phyloP scores from a whole-genome alignment of 2,797 vertebrate genomes.

The Enteromius paludinosus region DNA sequence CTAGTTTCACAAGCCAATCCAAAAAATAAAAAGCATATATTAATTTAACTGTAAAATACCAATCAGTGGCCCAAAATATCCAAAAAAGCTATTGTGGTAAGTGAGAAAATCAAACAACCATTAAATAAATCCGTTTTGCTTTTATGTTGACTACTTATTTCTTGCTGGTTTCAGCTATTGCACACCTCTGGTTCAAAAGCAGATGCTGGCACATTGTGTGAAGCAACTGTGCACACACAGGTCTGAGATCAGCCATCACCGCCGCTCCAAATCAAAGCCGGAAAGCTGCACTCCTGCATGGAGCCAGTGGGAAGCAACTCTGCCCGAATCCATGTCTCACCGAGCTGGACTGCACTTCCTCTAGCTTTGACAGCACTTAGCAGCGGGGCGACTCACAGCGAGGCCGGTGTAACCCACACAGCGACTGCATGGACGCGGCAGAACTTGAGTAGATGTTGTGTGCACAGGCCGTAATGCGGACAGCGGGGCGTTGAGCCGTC shows the following conservation, averaged over 20 bases:
- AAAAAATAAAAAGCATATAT: background rate
- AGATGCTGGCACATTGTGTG: background rate
- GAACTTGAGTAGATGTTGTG: conserved; percentile 36
- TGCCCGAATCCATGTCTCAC: conserved; percentile 33
- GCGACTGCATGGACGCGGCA: background rate
- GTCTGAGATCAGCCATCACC: conserved; percentile 33
- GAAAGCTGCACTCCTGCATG: conserved; percentile 35
- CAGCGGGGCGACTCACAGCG: conserved; percentile 20
- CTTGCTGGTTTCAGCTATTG: no score
- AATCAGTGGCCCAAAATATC: background rate
- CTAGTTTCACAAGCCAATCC: background rate
- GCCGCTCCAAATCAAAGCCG: conserved; percentile 31
- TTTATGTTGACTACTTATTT: background rate
- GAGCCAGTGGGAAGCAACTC: conserved; percentile 41
- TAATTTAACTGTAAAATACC: background rate
- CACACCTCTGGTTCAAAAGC: conserved; percentile 3
- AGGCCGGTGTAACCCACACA: conserved; percentile 32
- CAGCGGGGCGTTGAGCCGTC: conserved; percentile 29
- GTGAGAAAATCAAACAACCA: background rate
- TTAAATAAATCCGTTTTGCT: background rate
- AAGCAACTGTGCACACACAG: conserved; percentile 25
- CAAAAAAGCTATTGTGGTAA: background rate
- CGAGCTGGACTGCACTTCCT: conserved; percentile 46
- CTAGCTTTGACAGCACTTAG: conserved; percentile 49
- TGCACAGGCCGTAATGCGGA: conserved; percentile 41